Percentiles rank a stretch among this genome's conserved stretches.
phyloP scores from a whole-genome alignment of 64 coral and sea anemone species.

The Platygyra sinensis region DNA sequence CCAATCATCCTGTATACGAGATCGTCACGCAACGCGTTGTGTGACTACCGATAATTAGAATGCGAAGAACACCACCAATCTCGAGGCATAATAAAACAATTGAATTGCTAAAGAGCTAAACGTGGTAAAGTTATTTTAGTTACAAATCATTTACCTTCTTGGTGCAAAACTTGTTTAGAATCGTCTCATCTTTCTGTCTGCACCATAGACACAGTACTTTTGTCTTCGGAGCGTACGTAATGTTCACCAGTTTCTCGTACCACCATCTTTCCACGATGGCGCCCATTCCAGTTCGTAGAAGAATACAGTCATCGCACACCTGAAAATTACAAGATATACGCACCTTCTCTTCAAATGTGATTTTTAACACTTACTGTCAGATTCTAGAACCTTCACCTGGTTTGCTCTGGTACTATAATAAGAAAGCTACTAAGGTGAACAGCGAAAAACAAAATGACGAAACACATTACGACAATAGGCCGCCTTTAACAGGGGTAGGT shows the following conservation, averaged over 20 bases:
- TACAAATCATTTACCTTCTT: slow-evolving; percentile 63
- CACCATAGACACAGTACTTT: slow-evolving; percentile 96
- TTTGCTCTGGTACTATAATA: too few species aligned
- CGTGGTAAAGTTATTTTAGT: neutral
- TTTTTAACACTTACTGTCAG: too few species aligned
- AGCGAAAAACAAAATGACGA: too few species aligned
- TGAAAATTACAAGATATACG: neutral
- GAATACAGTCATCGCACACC: slow-evolving; percentile 98
- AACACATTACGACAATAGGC: too few species aligned
- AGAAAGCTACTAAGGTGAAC: too few species aligned
- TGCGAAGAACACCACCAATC: neutral
- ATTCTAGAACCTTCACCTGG: too few species aligned
- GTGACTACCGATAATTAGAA: too few species aligned
- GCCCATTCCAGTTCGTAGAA: slow-evolving; percentile 83
- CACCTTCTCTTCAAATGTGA: too few species aligned
- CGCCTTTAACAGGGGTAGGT: too few species aligned
- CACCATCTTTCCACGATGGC: slow-evolving; percentile 94
- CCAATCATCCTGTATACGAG: too few species aligned
- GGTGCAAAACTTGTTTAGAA: slow-evolving; percentile 98
- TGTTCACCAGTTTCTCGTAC: slow-evolving; percentile 99
- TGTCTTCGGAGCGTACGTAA: slow-evolving; percentile 94
- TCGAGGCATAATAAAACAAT: neutral
- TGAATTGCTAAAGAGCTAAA: neutral
- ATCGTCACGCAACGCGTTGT: too few species aligned
- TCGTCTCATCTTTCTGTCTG: slow-evolving; percentile 85